Base-by-base conservation (phyloP, 2,888 invertebrate species). In the Suillia variegata region DNA sequence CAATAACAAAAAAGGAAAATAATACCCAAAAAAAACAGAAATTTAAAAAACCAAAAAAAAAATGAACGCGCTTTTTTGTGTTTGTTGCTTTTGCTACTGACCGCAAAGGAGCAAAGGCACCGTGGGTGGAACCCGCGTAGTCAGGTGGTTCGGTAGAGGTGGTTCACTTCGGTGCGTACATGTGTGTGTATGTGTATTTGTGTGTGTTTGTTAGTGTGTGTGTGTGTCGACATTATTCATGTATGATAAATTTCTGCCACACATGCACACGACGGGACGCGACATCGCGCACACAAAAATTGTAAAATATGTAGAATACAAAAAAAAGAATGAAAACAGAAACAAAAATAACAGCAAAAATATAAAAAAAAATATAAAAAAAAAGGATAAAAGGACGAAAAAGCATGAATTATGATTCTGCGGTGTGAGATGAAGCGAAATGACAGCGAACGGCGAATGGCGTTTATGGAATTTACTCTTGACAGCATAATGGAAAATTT, bases 161-260 rank as follows among this genome's bases (percentile, higher is more conserved):
- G 45, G 22, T 56, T 58, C 51, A 62, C 49, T n/a, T n/a, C n/a
- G n/a, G n/a, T n/a, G n/a, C n/a, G n/a, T n/a, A n/a, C n/a, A n/a
- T n/a, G n/a, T n/a, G n/a, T n/a, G n/a, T n/a, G n/a, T n/a, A n/a
- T n/a, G 53, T 26, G 52, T 34, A 53, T 34, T 34, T 34, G 38
- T 50, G 8, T 48, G n/a, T n/a, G 18, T 13, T 18, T 33, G 47
- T n/a, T 21, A 4, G 15, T 15, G 1, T 24, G 13, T 33, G 17
- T 33, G 18, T 26, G 38, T 42, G 21, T 18, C 51, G 26, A 26
- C 55, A 53, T 52, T 42, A 53, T 58, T 53, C 52, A 62, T 58
- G 47, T 52, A 58, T 62, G 51, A 62, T 62, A 55, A 58, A 61
- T 58, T 51, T 61, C 34, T 31, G 38, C 20, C 22, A 49, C 49